These are phyloP conservation scores for Hozukius guyotensis DNA, from an alignment of 2,797 vertebrate genomes.

Conservation along the genomic window DNA sequence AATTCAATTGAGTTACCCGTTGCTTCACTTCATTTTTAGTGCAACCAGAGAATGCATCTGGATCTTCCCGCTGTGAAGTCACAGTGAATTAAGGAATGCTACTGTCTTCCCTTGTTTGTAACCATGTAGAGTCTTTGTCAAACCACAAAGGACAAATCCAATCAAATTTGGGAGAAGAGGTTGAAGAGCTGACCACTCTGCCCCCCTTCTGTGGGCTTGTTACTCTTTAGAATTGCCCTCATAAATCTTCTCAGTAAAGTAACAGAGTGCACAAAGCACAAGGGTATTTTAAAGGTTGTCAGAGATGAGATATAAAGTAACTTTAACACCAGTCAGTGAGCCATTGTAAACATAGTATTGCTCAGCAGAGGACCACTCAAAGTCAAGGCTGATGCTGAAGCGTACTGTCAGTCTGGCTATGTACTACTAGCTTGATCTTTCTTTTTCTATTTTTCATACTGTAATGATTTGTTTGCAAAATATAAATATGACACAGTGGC, in stretches of 20 bases:
- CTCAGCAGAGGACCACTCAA: conserved; percentile 65
- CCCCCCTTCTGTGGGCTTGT: conserved; percentile 70
- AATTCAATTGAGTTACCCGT: conserved; percentile 71
- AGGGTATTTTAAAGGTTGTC: conserved; percentile 82
- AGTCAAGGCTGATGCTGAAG: conserved; percentile 56
- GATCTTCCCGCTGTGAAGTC: conserved; percentile 55
- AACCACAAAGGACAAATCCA: conserved; percentile 81
- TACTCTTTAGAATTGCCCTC: conserved; percentile 81
- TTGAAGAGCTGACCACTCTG: conserved; percentile 76
- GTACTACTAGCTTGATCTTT: neutral
- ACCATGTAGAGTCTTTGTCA: conserved; percentile 67
- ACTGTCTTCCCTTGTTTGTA: conserved; percentile 67
- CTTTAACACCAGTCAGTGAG: conserved; percentile 75
- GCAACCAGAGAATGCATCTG: conserved; percentile 51
- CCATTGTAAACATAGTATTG: conserved; percentile 69
- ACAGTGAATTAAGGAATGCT: conserved; percentile 62
- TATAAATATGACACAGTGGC: neutral
- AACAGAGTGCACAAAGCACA: conserved; percentile 70
- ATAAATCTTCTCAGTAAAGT: conserved; percentile 81
- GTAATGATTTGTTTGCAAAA: conserved; percentile 3
- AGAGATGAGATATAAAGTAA: conserved; percentile 81
- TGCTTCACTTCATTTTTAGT: conserved; percentile 64
- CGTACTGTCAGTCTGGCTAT: conserved; percentile 15
- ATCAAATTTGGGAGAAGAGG: conserved; percentile 81
- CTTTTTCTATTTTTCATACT: neutral